These are phyloP conservation scores for Drosophila orena DNA, from an alignment of 1,140 invertebrate species.

Conservation along the genomic window DNA sequence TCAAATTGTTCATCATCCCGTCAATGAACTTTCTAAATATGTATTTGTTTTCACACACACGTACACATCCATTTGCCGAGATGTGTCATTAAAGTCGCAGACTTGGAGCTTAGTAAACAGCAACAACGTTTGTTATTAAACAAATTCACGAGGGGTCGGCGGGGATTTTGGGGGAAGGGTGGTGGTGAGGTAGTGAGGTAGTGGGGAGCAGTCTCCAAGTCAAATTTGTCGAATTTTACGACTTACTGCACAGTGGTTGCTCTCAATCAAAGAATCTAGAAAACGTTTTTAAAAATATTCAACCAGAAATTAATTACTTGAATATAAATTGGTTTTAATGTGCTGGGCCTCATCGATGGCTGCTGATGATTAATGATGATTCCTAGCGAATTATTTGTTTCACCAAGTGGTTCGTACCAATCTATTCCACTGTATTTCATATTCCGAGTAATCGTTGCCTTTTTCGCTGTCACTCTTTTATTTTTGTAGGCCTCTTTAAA, in stretches of 20 bases:
- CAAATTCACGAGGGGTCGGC: slow-evolving; percentile 16
- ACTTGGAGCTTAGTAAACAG: slow-evolving; percentile 18
- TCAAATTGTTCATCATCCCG: background rate
- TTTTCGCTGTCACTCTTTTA: slow-evolving; percentile 2
- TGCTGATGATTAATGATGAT: slow-evolving; percentile 26
- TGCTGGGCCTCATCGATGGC: too few species aligned
- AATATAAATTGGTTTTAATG: background rate
- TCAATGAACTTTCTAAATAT: slow-evolving; percentile 25
- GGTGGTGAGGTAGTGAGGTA: background rate
- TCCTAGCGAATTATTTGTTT: background rate
- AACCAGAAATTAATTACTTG: background rate
- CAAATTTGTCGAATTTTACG: slow-evolving; percentile 5
- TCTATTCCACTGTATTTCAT: slow-evolving; percentile 28
- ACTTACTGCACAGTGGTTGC: slow-evolving; percentile 6
- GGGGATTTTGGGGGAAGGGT: too few species aligned
- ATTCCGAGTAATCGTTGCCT: slow-evolving; percentile 12
- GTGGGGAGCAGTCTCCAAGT: slow-evolving; percentile 7
- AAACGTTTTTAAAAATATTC: background rate
- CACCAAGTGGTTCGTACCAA: slow-evolving; percentile 13
- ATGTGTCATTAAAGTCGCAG: slow-evolving; percentile 41
- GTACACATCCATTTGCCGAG: background rate
- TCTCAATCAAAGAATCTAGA: background rate
- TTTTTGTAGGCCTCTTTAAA: slow-evolving; percentile 50
- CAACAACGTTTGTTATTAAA: slow-evolving; percentile 48
- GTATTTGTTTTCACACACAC: background rate